Percentiles rank a stretch among this genome's conserved stretches.
Conservation (phyloP, 2,888 invertebrate species). For the Drosophila suboccidentalis region DNA sequence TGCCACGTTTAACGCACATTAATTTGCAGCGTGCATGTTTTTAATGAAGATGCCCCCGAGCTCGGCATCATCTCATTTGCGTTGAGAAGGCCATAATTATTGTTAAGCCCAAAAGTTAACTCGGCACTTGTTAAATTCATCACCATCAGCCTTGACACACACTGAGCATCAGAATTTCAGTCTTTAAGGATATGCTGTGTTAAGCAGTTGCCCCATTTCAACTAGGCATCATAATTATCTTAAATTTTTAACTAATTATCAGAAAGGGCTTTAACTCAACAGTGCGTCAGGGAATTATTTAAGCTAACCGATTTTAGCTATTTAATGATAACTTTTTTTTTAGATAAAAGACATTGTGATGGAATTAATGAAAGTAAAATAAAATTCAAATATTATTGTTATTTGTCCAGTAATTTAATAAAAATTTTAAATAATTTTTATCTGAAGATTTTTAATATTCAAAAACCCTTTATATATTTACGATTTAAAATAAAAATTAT, state of each 20-base stretch:
- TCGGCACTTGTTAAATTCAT: constrained; percentile 58
- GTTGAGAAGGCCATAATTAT: constrained; percentile 63
- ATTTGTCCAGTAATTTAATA: no score
- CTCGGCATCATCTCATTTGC: constrained; percentile 17
- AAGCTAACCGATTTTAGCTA: neutral
- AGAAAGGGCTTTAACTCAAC: neutral
- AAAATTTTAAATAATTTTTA: no score
- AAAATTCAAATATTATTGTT: no score
- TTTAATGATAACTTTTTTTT: no score
- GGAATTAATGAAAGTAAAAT: no score
- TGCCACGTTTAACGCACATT: constrained; percentile 70
- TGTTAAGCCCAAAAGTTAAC: constrained; percentile 74
- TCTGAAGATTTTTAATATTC: no score
- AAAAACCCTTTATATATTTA: no score
- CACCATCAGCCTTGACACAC: constrained; percentile 36
- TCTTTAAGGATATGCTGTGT: constrained; percentile 12
- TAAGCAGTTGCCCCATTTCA: constrained; percentile 31
- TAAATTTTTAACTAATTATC: neutral
- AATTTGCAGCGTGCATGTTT: constrained; percentile 74
- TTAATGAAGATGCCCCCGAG: constrained; percentile 66
- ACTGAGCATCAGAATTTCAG: neutral
- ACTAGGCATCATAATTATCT: constrained; percentile 16
- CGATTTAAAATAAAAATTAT: no score
- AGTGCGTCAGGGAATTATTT: neutral
- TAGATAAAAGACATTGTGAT: neutral